phyloP scores from a whole-genome alignment of 2,797 vertebrate species.

The Rhynchotus rufescens region DNA sequence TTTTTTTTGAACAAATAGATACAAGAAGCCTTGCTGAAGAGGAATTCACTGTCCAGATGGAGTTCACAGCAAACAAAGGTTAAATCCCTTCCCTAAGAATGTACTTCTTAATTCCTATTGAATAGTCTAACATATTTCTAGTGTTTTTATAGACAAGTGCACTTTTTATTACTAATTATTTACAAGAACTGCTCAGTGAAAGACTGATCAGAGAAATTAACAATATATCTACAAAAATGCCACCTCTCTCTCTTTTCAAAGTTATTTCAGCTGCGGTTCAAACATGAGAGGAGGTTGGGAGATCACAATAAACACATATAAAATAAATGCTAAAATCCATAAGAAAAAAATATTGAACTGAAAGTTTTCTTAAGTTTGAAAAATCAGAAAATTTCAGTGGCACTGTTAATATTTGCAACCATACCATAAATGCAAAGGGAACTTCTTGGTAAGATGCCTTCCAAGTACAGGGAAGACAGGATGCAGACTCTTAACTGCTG shows the following conservation, averaged over 20 bases:
- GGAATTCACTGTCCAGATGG: slow-evolving; percentile 69
- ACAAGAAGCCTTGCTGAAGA: slow-evolving; percentile 82
- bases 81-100: slow-evolving; percentile 25
- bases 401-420: not conserved
- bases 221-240: not conserved
- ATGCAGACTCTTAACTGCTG: not conserved
- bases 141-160: not conserved
- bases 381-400: not conserved
- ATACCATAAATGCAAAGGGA: not conserved
- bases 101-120: not conserved
- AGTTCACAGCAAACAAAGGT: slow-evolving; percentile 85
- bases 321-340: not conserved
- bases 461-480: not conserved
- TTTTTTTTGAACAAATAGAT: slow-evolving; percentile 79
- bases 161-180: not conserved
- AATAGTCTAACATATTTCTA: not conserved
- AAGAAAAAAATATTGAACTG: not conserved
- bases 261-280: not conserved
- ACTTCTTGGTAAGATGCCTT: not conserved
- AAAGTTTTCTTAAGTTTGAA: not conserved
- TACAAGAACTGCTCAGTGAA: not conserved
- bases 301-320: not conserved
- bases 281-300: not conserved
- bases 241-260: not conserved
- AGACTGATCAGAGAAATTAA: not conserved